Evolutionary conservation across 2,113 vertebrate species (phyloP), one percentile per base, ranked within the genome.

Genomic region (Neogobius melanostomus): DNA sequence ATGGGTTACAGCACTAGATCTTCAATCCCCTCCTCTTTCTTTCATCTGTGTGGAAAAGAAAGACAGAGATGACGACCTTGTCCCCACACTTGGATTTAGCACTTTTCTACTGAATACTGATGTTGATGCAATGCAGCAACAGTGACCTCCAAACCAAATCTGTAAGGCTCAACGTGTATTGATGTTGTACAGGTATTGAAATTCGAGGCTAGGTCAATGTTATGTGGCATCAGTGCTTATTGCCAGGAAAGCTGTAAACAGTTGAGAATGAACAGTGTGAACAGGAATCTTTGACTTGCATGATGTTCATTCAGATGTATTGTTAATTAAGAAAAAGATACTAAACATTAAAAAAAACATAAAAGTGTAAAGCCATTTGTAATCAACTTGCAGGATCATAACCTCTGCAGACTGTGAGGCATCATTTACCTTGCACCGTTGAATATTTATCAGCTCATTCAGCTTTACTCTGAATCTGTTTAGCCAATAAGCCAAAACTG

Each of bases 1-100:
- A 16, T 61, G 59, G 14, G 59, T 61, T 61, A 61, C n/a, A 11
- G 6, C 21, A 28, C 21, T n/a, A 44, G 11, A 51, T 43, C 59
- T n/a, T 44, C 43, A 43, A 28, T 61, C 9, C 59, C 15, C 15
- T n/a, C 42, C 36, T 36, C 28, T 36, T 42, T 44, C 59, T 61
- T 61, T 61, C 59, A 59, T 59, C 42, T 15, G 14, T n/a, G 59
- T n/a, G 56, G 21, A 43, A 61, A 61, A 61, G 44, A 36, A 43
- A 14, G 15, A 44, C 8, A 8, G 42, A 44, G 42, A 8, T 9
- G 59, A 61, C 8, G 59, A 61, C 59, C 59, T 61, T 60, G 57
- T 60, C 57, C 28, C 7, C 43, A n/a, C 59, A 15, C 14, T 15
- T 44, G 42, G 42, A 61, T 61, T 45, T 5, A 36, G n/a, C 42